Evolutionary conservation across 1,140 invertebrate genomes (phyloP), one percentile per base, ranked within the genome.

Genomic region (Heliothis subflexa): DNA sequence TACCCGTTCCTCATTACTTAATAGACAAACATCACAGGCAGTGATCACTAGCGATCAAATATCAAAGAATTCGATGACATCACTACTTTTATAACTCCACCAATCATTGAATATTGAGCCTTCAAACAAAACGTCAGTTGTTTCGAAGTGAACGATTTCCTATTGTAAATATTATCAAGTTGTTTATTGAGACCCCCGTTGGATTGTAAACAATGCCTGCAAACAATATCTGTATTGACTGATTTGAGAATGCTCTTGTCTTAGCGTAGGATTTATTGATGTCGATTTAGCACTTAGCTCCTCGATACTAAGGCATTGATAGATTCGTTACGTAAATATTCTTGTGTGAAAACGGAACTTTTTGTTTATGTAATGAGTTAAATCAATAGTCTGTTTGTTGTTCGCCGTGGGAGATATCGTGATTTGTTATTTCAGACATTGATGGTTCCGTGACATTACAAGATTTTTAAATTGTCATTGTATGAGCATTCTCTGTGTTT

Each of bases 101-200:
- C 71, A 21, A 55, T 75, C 50, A 57, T 66, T 66, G 49, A 55
- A 45, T 76, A 76, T 72, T 55, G 28, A 76, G 21, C 62, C 74
- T 62, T 55, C 21, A 55, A 77, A 68, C 74, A 77, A 68, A 77
- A 54, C 74, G 61, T 66, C 50, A 64, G 73, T 77, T 77, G 79
- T 78, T 80, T 54, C 45, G 55, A 57, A 54, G 21, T 45, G 50
- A 57, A 83, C 62, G 45, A 33, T 64, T 83, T 84, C 49, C 76
- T 81, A 84, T 81, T 85, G 81, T 83, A 83, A 78, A 81, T 81
- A 78, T 80, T 52, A 72, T 61, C 52, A 50, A 68, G 49, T 81
- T 79, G 78, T 81, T 81, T 83, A 73, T 84, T 72, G 62, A 73
- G 50, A 74, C 16, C 64, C 62, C 40, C 50, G 66, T 16, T 40